Percentiles rank a stretch among this genome's conserved stretches.
Conservation (phyloP, 2,888 invertebrate species). For the Zaprionus obscuricornis region DNA sequence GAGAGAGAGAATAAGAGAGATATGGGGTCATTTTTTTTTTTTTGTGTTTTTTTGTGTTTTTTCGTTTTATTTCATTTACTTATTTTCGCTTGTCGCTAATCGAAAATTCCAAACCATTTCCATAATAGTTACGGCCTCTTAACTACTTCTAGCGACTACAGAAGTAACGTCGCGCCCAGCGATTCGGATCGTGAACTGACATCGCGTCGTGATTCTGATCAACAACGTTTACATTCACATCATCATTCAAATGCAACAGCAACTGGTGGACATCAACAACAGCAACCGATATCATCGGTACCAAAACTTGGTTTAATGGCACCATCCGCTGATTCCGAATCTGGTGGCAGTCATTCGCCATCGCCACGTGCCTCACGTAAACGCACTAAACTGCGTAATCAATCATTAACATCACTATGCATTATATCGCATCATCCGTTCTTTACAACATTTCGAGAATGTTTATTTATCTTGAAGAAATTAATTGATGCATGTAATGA, state of each 20-base stretch:
- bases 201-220: constrained; percentile 88
- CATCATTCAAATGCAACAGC: too few species aligned
- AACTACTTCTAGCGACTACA: constrained; percentile 91
- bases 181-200: constrained; percentile 95
- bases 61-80: too few species aligned
- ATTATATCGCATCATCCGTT: constrained; percentile 99
- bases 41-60: too few species aligned
- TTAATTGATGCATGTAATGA: constrained; percentile 99
- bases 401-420: constrained; percentile 98
- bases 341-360: constrained; percentile 93
- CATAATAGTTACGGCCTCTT: constrained; percentile 84
- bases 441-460: constrained; percentile 99
- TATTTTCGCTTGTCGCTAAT: too few species aligned
- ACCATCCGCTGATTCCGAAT: constrained; percentile 91
- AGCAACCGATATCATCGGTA: constrained; percentile 78
- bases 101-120: constrained; percentile 67
- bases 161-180: constrained; percentile 94
- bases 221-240: constrained; percentile 80
- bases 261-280: too few species aligned
- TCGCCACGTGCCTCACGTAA: constrained; percentile 92
- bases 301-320: constrained; percentile 87
- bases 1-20: too few species aligned
- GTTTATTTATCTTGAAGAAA: constrained; percentile 96
- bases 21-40: too few species aligned
- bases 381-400: constrained; percentile 93